A percentile compares a stretch with the other conserved stretches of the same genome.
Evolutionary conservation across 2,888 invertebrate species (phyloP).

Genomic region (Brachypalpus laphriformis): DNA sequence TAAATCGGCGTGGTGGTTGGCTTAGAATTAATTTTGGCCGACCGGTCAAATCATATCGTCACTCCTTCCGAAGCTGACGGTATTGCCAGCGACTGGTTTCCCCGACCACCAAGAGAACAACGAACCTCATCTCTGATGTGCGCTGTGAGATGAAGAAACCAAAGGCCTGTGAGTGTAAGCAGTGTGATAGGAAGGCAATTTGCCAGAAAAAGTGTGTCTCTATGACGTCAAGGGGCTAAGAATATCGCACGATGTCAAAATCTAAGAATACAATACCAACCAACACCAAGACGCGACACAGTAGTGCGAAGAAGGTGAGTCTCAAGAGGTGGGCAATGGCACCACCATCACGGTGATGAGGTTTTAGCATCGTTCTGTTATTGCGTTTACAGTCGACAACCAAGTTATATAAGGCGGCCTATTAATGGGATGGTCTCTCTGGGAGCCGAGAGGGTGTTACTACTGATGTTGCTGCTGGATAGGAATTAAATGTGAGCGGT

Average conservation of each 20-base stretch:
- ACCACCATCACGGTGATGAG: constrained; percentile 20
- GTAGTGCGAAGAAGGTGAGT: constrained; percentile 52
- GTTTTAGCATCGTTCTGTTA: constrained; percentile 19
- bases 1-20: constrained; percentile 6
- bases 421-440: neutral
- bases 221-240: constrained; percentile 68
- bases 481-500: constrained; percentile 4
- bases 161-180: constrained; percentile 14
- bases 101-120: constrained; percentile 22
- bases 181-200: constrained; percentile 28
- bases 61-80: constrained; percentile 34
- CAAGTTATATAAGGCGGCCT: constrained; percentile 24
- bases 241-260: constrained; percentile 69
- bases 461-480: neutral
- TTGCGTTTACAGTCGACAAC: neutral
- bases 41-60: constrained; percentile 50
- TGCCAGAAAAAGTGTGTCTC: constrained; percentile 65
- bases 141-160: neutral
- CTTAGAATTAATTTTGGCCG: constrained; percentile 8
- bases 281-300: constrained; percentile 24
- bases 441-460: too few species aligned
- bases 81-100: constrained; percentile 8
- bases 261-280: constrained; percentile 54
- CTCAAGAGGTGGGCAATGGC: constrained; percentile 49
- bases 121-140: constrained; percentile 40